These are phyloP conservation scores for Pecten maximus DNA, from an alignment of 2,888 invertebrate species.

Conservation along the genomic window DNA sequence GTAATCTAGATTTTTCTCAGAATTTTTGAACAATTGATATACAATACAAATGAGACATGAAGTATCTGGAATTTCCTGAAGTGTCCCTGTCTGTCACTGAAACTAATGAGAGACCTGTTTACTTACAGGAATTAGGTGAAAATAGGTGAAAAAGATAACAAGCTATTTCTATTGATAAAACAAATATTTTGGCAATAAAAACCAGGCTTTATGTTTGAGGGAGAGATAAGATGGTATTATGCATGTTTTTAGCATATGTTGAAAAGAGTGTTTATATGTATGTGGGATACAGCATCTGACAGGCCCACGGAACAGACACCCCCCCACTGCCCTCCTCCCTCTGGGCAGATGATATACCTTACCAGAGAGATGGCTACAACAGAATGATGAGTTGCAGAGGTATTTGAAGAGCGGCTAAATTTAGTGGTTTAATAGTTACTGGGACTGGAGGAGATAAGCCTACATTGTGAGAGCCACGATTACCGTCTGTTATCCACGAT, in stretches of 20 bases:
- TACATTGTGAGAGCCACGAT: background rate
- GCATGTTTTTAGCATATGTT: background rate
- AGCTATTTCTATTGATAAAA: background rate
- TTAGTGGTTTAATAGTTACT: constrained; percentile 23
- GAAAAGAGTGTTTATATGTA: background rate
- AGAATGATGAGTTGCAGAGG: background rate
- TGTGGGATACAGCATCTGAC: background rate
- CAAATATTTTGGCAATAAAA: background rate
- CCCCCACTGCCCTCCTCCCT: background rate
- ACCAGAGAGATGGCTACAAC: background rate
- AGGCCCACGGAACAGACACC: background rate
- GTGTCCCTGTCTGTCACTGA: background rate
- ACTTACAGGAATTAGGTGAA: background rate
- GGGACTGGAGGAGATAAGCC: background rate
- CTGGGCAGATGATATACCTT: constrained; percentile 28
- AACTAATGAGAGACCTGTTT: background rate
- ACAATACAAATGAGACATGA: background rate
- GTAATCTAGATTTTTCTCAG: too few relatives aligned
- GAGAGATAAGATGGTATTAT: background rate
- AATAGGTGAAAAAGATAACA: constrained; percentile 2
- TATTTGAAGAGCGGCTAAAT: constrained; percentile 15
- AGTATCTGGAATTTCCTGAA: background rate
- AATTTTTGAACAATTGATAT: too few relatives aligned
- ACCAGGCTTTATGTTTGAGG: background rate
- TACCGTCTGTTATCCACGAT: background rate